A percentile compares a stretch with the other conserved stretches of the same genome.
Conservation (phyloP, 2,797 vertebrate species). For the Caiman crocodilus region DNA sequence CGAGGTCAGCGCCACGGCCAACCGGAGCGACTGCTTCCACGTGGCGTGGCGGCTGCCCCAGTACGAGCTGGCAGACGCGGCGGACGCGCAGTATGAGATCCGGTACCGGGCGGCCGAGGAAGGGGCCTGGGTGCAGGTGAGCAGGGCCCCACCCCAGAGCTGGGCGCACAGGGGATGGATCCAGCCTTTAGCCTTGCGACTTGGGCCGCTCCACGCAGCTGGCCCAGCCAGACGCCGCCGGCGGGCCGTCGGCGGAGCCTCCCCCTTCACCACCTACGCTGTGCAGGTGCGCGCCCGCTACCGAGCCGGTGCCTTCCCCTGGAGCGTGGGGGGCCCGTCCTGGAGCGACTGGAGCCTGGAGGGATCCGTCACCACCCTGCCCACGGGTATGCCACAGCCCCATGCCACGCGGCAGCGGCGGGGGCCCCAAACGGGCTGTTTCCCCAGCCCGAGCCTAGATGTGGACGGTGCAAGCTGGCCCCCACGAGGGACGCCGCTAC, state of each 20-base stretch:
- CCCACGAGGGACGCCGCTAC: too few species aligned
- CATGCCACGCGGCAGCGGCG: too few species aligned
- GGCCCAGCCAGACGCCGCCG: too few species aligned
- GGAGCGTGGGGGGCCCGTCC: constrained; percentile 76
- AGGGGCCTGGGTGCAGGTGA: not conserved
- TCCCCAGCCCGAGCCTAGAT: too few species aligned
- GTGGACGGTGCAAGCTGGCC: too few species aligned
- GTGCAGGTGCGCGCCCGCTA: constrained; percentile 76
- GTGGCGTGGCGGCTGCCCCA: not conserved
- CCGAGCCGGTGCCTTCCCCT: constrained; percentile 26
- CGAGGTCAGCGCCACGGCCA: not conserved
- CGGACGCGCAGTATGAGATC: not conserved
- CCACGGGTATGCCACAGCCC: not conserved
- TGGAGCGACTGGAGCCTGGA: constrained; percentile 82
- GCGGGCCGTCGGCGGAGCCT: not conserved
- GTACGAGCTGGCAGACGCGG: not conserved
- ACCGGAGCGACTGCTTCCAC: not conserved
- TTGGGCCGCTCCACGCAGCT: too few species aligned
- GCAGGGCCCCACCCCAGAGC: not conserved
- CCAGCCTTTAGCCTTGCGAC: too few species aligned
- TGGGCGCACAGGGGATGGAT: too few species aligned
- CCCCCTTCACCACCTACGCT: constrained; percentile 73
- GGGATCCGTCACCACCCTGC: not conserved
- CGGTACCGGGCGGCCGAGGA: not conserved
- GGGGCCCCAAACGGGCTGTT: too few species aligned